Conservation (phyloP, 2,113 vertebrate genomes). For the Chionis minor region DNA sequence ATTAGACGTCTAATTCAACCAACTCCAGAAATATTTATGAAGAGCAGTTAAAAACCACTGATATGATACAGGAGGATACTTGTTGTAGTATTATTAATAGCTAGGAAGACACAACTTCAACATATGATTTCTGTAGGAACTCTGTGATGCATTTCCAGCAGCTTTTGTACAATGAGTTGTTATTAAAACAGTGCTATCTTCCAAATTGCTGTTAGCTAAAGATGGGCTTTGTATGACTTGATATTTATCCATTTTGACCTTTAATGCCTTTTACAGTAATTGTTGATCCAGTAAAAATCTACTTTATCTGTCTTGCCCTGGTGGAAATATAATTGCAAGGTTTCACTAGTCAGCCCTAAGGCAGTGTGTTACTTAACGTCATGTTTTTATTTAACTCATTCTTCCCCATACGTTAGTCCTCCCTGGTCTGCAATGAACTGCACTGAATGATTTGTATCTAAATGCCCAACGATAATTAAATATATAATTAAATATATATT, state of each 20-base stretch:
- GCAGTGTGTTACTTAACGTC: neutral
- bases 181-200: slow-evolving; percentile 12
- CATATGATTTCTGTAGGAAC: neutral
- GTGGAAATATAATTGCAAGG: neutral
- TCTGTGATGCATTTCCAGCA: slow-evolving; percentile 2
- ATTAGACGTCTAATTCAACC: slow-evolving; percentile 62
- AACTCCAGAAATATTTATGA: slow-evolving; percentile 58
- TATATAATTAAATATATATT: no score
- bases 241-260: slow-evolving; percentile 65
- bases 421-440: neutral
- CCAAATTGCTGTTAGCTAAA: slow-evolving; percentile 18
- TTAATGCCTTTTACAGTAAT: slow-evolving; percentile 58
- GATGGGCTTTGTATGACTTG: slow-evolving; percentile 46
- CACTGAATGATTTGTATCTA: neutral
- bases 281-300: slow-evolving; percentile 49
- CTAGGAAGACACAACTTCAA: neutral
- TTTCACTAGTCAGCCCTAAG: neutral
- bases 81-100: slow-evolving; percentile 51
- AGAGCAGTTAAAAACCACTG: slow-evolving; percentile 47
- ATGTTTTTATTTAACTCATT: neutral
- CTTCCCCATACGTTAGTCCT: neutral
- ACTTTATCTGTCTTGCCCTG: slow-evolving; percentile 26
- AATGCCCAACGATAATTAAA: neutral
- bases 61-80: slow-evolving; percentile 37
- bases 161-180: neutral